A percentile compares a stretch with the other conserved stretches of the same genome.
Conservation (phyloP, 2,113 vertebrate species). For the Thermophis baileyi region DNA sequence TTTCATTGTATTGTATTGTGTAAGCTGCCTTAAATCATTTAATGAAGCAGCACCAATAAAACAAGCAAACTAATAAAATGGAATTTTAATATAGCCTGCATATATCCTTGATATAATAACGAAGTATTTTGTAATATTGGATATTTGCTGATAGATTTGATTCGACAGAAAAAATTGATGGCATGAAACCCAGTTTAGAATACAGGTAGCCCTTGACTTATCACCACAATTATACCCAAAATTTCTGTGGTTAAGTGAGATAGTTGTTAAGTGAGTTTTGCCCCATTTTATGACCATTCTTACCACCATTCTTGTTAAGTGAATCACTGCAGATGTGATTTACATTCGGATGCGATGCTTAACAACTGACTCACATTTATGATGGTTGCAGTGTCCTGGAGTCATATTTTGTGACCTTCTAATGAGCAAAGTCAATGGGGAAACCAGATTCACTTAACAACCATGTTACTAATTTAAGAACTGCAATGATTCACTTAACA, state of each 20-base stretch:
- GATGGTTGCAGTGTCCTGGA: background rate
- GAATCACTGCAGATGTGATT: background rate
- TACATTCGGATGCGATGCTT: background rate
- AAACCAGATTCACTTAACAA: background rate
- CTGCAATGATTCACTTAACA: too few species aligned
- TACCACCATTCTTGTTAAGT: too few species aligned
- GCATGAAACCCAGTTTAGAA: background rate
- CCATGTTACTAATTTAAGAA: background rate
- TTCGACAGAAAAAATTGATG: background rate
- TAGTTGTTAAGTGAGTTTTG: too few species aligned
- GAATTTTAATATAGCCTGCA: background rate
- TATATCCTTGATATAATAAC: background rate
- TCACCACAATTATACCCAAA: too few species aligned
- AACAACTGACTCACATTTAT: background rate
- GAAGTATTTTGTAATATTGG: background rate
- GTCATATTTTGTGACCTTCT: background rate
- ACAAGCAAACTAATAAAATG: background rate
- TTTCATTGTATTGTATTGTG: background rate
- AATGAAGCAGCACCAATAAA: background rate
- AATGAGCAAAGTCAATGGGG: background rate
- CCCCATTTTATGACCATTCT: too few species aligned
- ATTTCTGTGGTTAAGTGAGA: too few species aligned
- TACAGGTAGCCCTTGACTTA: too few species aligned
- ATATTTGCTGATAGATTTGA: too few species aligned
- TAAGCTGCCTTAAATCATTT: background rate